Conservation (phyloP, 2,113 vertebrate genomes). For the Aldabrachelys gigantea region DNA sequence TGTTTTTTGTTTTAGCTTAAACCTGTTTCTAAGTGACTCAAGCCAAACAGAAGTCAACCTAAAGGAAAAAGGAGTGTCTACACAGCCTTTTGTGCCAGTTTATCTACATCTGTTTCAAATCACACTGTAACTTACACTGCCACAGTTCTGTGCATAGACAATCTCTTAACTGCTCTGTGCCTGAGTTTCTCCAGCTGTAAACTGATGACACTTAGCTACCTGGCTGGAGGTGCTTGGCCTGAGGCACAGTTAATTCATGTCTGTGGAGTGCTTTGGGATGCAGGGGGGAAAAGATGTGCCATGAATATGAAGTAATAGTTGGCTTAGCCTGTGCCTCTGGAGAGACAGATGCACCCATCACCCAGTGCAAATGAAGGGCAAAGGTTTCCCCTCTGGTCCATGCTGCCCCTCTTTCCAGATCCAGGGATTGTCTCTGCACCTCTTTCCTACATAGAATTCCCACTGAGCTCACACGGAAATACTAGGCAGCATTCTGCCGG, state of each 20-base stretch:
- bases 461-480: neutral
- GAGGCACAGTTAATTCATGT: neutral
- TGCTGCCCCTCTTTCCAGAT: neutral
- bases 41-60: neutral
- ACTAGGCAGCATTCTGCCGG: neutral
- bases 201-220: neutral
- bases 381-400: neutral
- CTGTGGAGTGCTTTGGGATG: fast-evolving
- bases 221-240: fast-evolving
- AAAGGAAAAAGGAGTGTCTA: fast-evolving
- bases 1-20: neutral
- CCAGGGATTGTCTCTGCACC: neutral
- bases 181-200: neutral
- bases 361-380: fast-evolving
- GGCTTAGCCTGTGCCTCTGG: fast-evolving
- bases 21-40: neutral
- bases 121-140: no score
- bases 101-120: fast-evolving
- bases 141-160: fast-evolving
- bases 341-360: neutral
- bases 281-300: neutral
- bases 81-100: fast-evolving
- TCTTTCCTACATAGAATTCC: neutral
- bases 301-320: neutral
- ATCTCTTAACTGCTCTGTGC: neutral